phyloP scores from a whole-genome alignment of 2,888 invertebrate species.

The Marronus borbonicus region DNA sequence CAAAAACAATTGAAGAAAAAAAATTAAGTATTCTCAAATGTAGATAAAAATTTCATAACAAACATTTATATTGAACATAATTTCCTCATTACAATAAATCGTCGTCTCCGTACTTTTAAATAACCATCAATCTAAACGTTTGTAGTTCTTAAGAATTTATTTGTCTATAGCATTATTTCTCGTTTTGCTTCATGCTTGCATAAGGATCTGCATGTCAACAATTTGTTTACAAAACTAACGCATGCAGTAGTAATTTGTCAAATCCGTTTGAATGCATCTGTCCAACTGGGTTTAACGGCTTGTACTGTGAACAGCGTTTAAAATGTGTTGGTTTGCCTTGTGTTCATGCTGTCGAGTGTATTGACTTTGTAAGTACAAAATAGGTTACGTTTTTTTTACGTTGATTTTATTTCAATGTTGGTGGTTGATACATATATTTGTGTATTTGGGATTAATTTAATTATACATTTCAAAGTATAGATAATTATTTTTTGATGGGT shows the following conservation, averaged over 20 bases:
- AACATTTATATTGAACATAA: too few species aligned
- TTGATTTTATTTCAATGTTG: constrained; percentile 12
- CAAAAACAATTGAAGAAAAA: too few species aligned
- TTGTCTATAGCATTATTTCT: not conserved
- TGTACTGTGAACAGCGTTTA: constrained; percentile 64
- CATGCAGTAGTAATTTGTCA: constrained; percentile 72
- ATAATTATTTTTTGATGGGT: too few species aligned
- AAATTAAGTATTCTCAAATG: too few species aligned
- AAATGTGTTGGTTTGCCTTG: constrained; percentile 76
- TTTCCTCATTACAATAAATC: too few species aligned
- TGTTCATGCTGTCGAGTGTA: constrained; percentile 75
- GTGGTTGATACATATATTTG: constrained; percentile 2
- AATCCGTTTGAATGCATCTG: constrained; percentile 63
- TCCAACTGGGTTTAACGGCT: constrained; percentile 69
- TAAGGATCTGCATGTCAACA: constrained; percentile 64
- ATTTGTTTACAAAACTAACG: constrained; percentile 66
- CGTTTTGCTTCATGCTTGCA: constrained; percentile 52
- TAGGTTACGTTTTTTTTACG: not conserved
- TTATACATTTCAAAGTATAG: too few species aligned
- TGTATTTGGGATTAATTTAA: not conserved
- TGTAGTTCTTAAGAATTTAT: not conserved
- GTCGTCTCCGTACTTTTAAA: too few species aligned
- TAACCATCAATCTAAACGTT: not conserved
- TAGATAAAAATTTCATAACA: too few species aligned
- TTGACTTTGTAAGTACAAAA: constrained; percentile 76